These are phyloP conservation scores for Scatophagus argus DNA, from an alignment of 2,113 vertebrate genomes.

Conservation along the genomic window DNA sequence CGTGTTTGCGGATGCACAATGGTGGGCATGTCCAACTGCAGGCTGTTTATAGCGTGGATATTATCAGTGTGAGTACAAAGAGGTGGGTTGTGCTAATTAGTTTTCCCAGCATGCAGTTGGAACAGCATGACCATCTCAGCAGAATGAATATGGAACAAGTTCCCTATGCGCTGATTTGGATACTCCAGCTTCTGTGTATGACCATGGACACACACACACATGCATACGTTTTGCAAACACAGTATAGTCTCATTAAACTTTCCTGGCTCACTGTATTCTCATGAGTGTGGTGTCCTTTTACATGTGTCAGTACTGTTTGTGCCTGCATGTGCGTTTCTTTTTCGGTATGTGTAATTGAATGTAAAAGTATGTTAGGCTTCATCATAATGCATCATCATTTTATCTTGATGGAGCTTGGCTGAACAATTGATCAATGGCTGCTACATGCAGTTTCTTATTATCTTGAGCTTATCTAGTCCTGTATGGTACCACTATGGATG, in stretches of 20 bases:
- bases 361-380: not conserved
- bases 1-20: slow-evolving; percentile 24
- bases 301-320: not conserved
- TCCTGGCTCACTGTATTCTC: slow-evolving; percentile 1
- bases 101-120: slow-evolving; percentile 82
- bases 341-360: slow-evolving; percentile 3
- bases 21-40: slow-evolving; percentile 64
- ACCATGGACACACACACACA: slow-evolving; percentile 28
- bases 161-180: slow-evolving; percentile 70
- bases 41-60: slow-evolving; percentile 63
- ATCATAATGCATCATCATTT: slow-evolving; percentile 9
- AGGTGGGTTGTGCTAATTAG: slow-evolving; percentile 84
- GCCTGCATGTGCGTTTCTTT: not conserved
- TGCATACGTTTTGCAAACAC: slow-evolving; percentile 31
- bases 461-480: not conserved
- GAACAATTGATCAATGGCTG: not conserved
- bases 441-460: not conserved
- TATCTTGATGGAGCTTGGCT: not conserved
- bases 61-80: slow-evolving; percentile 73
- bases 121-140: slow-evolving; percentile 79
- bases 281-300: not conserved
- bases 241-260: slow-evolving; percentile 36
- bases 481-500: not conserved
- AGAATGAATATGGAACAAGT: slow-evolving; percentile 82
- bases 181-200: slow-evolving; percentile 40